Evolutionary conservation across 2,888 invertebrate species (phyloP), one percentile per base, ranked within the genome.

Genomic region (Cylloceria caligata): DNA sequence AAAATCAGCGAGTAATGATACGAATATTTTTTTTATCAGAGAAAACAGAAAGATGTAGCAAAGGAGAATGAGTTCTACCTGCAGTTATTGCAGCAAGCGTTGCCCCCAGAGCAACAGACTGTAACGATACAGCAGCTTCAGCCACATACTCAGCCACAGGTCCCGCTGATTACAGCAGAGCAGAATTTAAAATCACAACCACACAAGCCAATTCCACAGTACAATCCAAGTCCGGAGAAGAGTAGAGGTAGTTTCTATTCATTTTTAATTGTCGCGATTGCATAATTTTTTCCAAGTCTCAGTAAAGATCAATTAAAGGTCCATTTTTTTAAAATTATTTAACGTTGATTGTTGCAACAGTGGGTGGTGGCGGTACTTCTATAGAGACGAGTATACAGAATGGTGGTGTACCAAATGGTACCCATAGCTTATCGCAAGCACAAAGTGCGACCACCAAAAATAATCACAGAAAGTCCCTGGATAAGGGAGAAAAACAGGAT

Each of bases 61-160:
- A 97, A 97, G 93, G 97, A 98, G 93, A 99, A 99, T 94, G 97
- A 98, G 93, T 98, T 98, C 94, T 98, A 98, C 93, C 96, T 97
- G 94, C 97, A 98, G 93, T 94, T 99, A 88, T 94, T 99, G 94
- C 96, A 97, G 90, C 97, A 98, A 93, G 98, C 99, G 88, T 93
- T 99, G 92, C 98, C 98, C 62, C 94, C 95, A 85, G 96, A 95
- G 92, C 93, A 93, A 93, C 93, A 89, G 91, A 93, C 90, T 83
- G 86, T 91, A 81, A 83, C 89, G 73, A 86, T 89, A 13, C 87
- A 91, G 77, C 90, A 91, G 84, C 88, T 90, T 73, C 90, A 90
- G 71, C 90, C 90, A 85, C 86, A 90, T 74, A 86, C 89, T 74
- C 92, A 91, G 83, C 85, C 90, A 57, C 91, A 90, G 82, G 79